A percentile compares a stretch with the other conserved stretches of the same genome.
These are phyloP conservation scores for Torymus aiolomorphi DNA, from an alignment of 2,888 invertebrate species.

Conservation along the genomic window DNA sequence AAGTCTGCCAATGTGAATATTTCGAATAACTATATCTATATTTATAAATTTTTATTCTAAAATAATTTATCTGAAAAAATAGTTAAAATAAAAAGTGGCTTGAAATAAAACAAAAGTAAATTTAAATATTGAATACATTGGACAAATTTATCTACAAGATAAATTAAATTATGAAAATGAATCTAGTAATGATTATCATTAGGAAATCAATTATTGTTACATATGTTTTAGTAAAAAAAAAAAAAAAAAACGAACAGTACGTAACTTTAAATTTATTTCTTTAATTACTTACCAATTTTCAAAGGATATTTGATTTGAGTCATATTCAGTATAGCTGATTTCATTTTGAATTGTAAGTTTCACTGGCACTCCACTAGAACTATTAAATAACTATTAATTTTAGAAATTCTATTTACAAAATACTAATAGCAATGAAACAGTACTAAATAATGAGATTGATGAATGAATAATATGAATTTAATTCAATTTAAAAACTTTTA, in stretches of 20 bases:
- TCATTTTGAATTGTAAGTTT: not conserved
- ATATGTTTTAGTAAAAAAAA: too few species aligned
- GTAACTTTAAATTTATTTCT: not conserved
- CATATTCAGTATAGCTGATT: not conserved
- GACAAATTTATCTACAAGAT: too few species aligned
- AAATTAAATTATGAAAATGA: too few species aligned
- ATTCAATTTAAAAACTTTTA: not conserved
- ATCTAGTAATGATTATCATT: too few species aligned
- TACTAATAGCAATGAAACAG: not conserved
- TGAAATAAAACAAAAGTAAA: too few species aligned
- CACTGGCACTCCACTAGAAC: slow-evolving; percentile 19
- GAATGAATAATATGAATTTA: slow-evolving; percentile 10
- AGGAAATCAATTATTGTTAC: too few species aligned
- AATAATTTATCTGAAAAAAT: too few species aligned
- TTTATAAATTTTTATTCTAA: too few species aligned
- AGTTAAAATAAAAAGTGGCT: too few species aligned
- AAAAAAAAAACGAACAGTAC: not conserved
- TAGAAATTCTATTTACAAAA: not conserved
- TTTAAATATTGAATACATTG: too few species aligned
- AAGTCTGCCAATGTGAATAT: too few species aligned
- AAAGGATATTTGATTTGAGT: not conserved
- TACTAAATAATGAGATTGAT: not conserved
- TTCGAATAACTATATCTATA: too few species aligned
- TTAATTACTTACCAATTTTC: slow-evolving; percentile 36
- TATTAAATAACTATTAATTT: slow-evolving; percentile 12